Percentiles rank a stretch among this genome's conserved stretches.
Conservation (phyloP, 1,140 invertebrate species). For the Scaptomyza montana region DNA sequence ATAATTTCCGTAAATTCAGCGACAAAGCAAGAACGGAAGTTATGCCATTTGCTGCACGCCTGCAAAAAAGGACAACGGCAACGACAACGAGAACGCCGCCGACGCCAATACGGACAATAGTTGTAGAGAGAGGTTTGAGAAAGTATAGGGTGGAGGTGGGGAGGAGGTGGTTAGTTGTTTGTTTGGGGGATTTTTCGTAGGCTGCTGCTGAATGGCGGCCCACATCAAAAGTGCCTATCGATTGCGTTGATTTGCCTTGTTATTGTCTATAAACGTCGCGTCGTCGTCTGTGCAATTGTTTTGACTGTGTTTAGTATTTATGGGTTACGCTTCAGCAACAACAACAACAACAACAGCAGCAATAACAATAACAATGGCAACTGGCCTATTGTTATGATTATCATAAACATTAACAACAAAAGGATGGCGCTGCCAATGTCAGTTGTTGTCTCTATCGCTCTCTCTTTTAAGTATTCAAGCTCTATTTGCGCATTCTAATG, state of each 20-base stretch:
- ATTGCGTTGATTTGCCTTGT: constrained; percentile 73
- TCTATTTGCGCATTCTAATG: constrained; percentile 69
- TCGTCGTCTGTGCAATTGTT: constrained; percentile 63
- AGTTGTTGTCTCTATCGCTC: constrained; percentile 7
- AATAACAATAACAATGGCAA: constrained; percentile 46
- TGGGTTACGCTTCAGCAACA: constrained; percentile 76
- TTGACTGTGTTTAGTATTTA: constrained; percentile 78
- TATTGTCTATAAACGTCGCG: constrained; percentile 67
- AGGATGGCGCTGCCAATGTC: constrained; percentile 50
- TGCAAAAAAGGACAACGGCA: constrained; percentile 55
- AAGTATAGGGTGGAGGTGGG: not conserved
- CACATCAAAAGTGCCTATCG: constrained; percentile 78
- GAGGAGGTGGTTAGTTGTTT: no score
- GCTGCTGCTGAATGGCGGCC: constrained; percentile 24
- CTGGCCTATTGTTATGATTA: constrained; percentile 71
- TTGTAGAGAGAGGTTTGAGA: constrained; percentile 12
- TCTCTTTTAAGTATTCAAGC: constrained; percentile 21
- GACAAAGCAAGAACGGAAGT: constrained; percentile 78
- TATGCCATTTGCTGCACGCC: constrained; percentile 80
- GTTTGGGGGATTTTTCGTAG: no score
- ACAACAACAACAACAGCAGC: constrained; percentile 31
- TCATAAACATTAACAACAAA: constrained; percentile 79
- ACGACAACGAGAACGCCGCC: constrained; percentile 4
- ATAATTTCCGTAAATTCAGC: constrained; percentile 81
- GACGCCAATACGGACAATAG: constrained; percentile 69